Evolutionary conservation across 2,113 vertebrate genomes (phyloP).

Genomic region (Stegastes partitus): DNA sequence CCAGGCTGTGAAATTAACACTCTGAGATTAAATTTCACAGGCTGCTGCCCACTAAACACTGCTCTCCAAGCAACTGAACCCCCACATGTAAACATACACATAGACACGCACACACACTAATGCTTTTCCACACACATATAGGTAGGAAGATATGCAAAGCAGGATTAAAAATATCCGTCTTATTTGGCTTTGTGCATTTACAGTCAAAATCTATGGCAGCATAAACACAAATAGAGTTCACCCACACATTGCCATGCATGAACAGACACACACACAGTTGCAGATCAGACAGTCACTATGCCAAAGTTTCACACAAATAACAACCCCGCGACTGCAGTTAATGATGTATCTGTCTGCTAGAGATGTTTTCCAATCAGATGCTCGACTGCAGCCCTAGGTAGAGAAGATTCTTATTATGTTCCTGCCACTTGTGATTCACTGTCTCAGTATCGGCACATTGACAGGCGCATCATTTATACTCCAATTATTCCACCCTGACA

Average conservation of each 20-base stretch:
- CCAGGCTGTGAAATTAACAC: conserved; percentile 71
- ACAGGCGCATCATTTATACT: conserved; percentile 49
- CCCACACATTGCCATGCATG: conserved; percentile 24
- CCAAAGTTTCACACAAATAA: conserved; percentile 25
- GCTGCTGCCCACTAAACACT: conserved; percentile 48
- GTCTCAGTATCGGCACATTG: conserved; percentile 24
- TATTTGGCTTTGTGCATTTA: conserved; percentile 32
- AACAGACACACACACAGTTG: conserved; percentile 10
- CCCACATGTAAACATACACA: conserved; percentile 34
- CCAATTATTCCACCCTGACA: conserved; percentile 10
- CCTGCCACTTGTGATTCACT: conserved; percentile 40
- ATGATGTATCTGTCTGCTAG: conserved; percentile 29
- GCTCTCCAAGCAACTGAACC: conserved; percentile 24
- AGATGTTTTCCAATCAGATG: conserved; percentile 41
- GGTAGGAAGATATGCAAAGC: conserved; percentile 48
- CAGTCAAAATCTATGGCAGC: not conserved
- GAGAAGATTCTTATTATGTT: conserved; percentile 34
- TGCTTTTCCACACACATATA: conserved; percentile 27
- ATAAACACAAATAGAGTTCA: conserved; percentile 36
- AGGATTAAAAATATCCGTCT: conserved; percentile 47
- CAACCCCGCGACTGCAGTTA: conserved; percentile 18
- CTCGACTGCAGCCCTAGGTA: conserved; percentile 34
- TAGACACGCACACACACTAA: conserved; percentile 21
- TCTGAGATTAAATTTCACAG: conserved; percentile 73
- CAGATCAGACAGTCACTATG: conserved; percentile 19